Conservation (phyloP, 1,140 invertebrate genomes). For the Zophobas morio region DNA sequence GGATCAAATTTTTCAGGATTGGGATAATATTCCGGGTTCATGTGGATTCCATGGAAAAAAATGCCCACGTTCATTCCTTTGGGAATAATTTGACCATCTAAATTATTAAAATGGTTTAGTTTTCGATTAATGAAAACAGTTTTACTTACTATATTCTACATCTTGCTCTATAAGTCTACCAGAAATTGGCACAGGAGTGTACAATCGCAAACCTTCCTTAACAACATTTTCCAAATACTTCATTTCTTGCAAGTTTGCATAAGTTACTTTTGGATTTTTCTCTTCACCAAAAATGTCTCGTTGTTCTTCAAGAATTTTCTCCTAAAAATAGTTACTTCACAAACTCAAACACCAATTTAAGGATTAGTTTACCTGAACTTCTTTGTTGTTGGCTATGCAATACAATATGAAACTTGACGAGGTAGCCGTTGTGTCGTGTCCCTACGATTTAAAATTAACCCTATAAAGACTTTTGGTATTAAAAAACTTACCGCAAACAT, state of each 20-base stretch:
- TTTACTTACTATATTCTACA: conserved; percentile 37
- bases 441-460: conserved; percentile 69
- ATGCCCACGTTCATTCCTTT: conserved; percentile 43
- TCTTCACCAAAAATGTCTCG: conserved; percentile 71
- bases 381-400: conserved; percentile 72
- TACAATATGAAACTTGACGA: conserved; percentile 73
- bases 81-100: conserved; percentile 41
- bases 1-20: conserved; percentile 69
- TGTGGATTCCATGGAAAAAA: conserved; percentile 71
- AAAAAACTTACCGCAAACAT: conserved; percentile 72
- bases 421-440: conserved; percentile 81
- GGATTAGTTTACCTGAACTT: conserved; percentile 70
- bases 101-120: neutral
- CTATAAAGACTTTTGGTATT: neutral
- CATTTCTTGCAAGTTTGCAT: conserved; percentile 73
- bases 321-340: conserved; percentile 66
- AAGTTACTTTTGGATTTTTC: conserved; percentile 66
- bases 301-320: conserved; percentile 74
- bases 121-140: neutral
- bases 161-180: conserved; percentile 67
- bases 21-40: conserved; percentile 75
- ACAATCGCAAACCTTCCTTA: conserved; percentile 66
- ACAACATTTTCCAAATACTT: conserved; percentile 53
- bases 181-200: conserved; percentile 76
- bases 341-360: conserved; percentile 5